A percentile compares a stretch with the other conserved stretches of the same genome.
Evolutionary conservation across 2,797 vertebrate genomes (phyloP).

Genomic region (Anableps anableps): DNA sequence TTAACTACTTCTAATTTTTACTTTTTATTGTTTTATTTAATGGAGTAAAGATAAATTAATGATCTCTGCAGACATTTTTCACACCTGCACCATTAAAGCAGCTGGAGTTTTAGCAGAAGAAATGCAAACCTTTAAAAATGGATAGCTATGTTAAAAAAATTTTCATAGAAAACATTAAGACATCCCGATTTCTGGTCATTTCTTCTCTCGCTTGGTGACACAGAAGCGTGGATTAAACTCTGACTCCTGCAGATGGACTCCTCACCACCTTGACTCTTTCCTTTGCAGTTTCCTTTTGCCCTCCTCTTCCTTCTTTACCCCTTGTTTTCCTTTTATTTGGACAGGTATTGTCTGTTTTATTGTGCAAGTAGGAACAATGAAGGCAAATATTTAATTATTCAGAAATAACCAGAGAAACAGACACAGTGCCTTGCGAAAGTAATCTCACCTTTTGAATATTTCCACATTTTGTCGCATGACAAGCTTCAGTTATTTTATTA

Average conservation of each 20-base stretch:
- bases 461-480: background rate
- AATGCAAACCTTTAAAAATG: constrained; percentile 13
- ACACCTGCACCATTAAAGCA: constrained; percentile 6
- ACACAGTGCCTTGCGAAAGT: background rate
- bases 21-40: background rate
- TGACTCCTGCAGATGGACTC: constrained; percentile 79
- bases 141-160: constrained; percentile 14
- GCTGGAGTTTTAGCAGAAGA: constrained; percentile 5
- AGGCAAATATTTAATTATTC: constrained; percentile 13
- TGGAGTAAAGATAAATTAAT: constrained; percentile 9
- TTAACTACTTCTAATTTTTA: background rate
- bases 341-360: constrained; percentile 49
- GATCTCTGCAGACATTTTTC: constrained; percentile 8
- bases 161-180: constrained; percentile 27
- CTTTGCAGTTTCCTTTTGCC: constrained; percentile 57
- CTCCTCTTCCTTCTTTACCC: constrained; percentile 50
- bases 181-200: constrained; percentile 20
- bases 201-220: constrained; percentile 23
- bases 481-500: background rate
- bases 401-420: constrained; percentile 3
- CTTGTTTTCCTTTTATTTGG: constrained; percentile 35
- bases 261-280: constrained; percentile 63
- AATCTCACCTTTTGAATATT: background rate
- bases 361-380: background rate
- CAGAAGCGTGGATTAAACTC: constrained; percentile 32